Evolutionary conservation across 2,888 invertebrate species (phyloP).

Genomic region (Dendrolimus houi): DNA sequence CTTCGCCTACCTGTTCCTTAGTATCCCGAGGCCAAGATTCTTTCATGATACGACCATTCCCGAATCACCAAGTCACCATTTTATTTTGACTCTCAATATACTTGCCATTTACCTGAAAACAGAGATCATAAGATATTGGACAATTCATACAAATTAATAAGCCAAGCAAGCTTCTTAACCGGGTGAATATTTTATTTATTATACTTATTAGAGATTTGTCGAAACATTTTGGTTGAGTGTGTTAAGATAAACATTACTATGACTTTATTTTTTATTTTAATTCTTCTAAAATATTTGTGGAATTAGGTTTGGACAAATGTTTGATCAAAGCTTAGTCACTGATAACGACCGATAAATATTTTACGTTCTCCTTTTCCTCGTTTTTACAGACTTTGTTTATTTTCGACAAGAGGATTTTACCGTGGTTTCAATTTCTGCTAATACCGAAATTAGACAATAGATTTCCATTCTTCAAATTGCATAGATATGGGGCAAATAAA

Average conservation of each 20-base stretch:
- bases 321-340: conserved; percentile 34
- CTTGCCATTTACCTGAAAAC: neutral
- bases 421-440: too few species aligned
- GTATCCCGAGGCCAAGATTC: conserved; percentile 36
- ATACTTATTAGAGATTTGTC: conserved; percentile 73
- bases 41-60: conserved; percentile 47
- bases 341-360: conserved; percentile 18
- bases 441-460: too few species aligned
- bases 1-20: conserved; percentile 61
- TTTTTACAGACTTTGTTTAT: too few species aligned
- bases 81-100: conserved; percentile 22
- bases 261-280: conserved; percentile 35
- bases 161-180: conserved; percentile 71
- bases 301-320: conserved; percentile 40
- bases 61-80: conserved; percentile 41
- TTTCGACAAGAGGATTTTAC: too few species aligned
- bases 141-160: conserved; percentile 60
- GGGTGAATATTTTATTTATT: conserved; percentile 71
- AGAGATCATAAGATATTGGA: conserved; percentile 26
- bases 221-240: conserved; percentile 62
- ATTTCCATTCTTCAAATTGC: too few species aligned
- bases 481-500: too few species aligned
- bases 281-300: conserved; percentile 47
- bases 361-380: neutral
- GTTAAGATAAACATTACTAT: conserved; percentile 53